Conservation (phyloP, 2,113 vertebrate genomes). For the Ochotona curzoniae region DNA sequence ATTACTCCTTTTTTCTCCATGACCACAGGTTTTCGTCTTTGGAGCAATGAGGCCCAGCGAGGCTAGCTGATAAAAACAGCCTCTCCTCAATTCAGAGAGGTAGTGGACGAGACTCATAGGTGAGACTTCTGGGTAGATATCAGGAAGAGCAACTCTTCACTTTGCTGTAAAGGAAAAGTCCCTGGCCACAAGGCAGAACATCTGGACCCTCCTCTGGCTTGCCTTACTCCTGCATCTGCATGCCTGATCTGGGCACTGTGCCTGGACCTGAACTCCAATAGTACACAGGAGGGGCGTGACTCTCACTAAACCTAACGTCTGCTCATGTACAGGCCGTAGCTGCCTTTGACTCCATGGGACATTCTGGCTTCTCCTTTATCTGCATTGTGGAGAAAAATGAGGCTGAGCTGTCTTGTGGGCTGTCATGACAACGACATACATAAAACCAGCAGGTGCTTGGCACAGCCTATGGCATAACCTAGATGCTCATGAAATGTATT, state of each 20-base stretch:
- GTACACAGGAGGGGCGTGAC: not conserved
- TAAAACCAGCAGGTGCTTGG: not conserved
- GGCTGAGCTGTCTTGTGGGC: not conserved
- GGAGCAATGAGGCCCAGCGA: not conserved
- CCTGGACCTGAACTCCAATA: not conserved
- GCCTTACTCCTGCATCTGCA: not conserved
- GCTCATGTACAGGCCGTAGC: rapidly evolving
- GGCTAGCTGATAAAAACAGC: not conserved
- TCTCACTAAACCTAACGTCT: not conserved
- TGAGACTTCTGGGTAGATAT: not conserved
- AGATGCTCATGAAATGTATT: not conserved
- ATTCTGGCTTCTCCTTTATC: not conserved
- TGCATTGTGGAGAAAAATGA: not conserved
- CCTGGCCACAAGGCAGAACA: not conserved
- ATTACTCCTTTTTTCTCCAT: not conserved
- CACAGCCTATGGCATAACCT: not conserved
- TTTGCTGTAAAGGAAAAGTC: constrained; percentile 15
- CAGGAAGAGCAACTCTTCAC: not conserved
- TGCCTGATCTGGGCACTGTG: not conserved
- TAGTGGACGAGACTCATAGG: not conserved
- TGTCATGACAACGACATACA: not conserved
- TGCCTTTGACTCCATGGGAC: not conserved
- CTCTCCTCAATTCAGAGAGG: not conserved
- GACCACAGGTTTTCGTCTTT: not conserved
- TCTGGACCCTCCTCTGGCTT: not conserved